phyloP scores from a whole-genome alignment of 2,113 vertebrate species.

The Lasiurus borealis region DNA sequence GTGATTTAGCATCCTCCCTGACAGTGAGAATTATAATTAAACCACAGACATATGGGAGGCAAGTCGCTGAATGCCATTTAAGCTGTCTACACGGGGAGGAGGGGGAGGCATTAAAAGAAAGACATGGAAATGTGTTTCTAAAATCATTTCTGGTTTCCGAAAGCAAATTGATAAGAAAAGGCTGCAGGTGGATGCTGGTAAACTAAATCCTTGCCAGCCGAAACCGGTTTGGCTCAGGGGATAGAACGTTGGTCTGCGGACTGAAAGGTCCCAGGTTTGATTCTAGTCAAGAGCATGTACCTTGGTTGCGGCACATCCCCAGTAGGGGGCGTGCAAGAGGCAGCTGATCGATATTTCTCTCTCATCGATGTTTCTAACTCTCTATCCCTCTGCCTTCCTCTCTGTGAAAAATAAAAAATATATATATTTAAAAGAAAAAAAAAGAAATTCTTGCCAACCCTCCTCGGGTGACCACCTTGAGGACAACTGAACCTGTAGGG shows the following conservation, averaged over 20 bases:
- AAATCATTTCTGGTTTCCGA: conserved; percentile 52
- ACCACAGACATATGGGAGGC: conserved; percentile 82
- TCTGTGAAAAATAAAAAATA: too few species aligned
- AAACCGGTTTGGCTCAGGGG: too few species aligned
- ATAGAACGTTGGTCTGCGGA: too few species aligned
- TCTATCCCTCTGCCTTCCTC: too few species aligned
- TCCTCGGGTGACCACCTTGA: not conserved
- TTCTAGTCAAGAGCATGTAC: too few species aligned
- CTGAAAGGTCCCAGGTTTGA: too few species aligned
- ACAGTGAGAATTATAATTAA: conserved; percentile 87
- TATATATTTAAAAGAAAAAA: too few species aligned
- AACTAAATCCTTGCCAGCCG: not conserved
- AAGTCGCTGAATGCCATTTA: conserved; percentile 80
- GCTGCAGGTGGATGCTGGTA: not conserved
- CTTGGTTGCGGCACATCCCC: too few species aligned
- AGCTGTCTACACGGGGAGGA: conserved; percentile 70
- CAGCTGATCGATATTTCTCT: too few species aligned
- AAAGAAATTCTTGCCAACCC: not conserved
- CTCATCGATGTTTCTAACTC: too few species aligned
- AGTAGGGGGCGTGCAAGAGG: too few species aligned
- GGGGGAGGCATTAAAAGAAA: conserved; percentile 71
- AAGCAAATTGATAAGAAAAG: not conserved
- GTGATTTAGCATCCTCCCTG: conserved; percentile 83
- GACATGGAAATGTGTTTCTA: conserved; percentile 64
- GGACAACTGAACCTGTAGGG: not conserved